Percentiles rank a stretch among this genome's conserved stretches.
Conservation (phyloP, 1,140 invertebrate species). For the Musca domestica region DNA sequence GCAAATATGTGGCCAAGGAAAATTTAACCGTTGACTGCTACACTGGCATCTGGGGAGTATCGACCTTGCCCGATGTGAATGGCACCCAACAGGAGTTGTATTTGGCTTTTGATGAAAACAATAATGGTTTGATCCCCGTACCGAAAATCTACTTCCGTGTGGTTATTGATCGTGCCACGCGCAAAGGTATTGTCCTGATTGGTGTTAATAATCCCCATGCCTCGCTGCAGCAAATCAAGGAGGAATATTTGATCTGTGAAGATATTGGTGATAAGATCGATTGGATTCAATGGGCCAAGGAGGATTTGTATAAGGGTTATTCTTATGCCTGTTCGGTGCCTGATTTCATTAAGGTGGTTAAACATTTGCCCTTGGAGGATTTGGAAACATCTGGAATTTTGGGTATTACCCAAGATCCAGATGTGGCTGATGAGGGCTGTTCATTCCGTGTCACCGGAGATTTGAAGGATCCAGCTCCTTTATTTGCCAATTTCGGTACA, state of each 20-base stretch:
- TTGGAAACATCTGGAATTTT: conserved; percentile 40
- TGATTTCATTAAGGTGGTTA: conserved; percentile 59
- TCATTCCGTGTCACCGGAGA: conserved; percentile 44
- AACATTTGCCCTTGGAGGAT: conserved; percentile 39
- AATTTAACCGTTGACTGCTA: conserved; percentile 58
- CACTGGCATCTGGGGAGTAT: conserved; percentile 60
- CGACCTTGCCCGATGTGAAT: conserved; percentile 56
- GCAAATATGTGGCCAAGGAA: conserved; percentile 51
- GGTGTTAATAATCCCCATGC: conserved; percentile 63
- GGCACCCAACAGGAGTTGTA: conserved; percentile 55
- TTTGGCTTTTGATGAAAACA: conserved; percentile 54
- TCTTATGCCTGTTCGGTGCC: conserved; percentile 65
- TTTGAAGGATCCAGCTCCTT: conserved; percentile 42
- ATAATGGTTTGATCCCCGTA: conserved; percentile 55
- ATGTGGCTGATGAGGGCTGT: conserved; percentile 38
- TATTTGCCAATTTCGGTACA: conserved; percentile 35
- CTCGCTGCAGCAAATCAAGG: conserved; percentile 37
- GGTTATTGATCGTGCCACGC: conserved; percentile 55
- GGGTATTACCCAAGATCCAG: conserved; percentile 30
- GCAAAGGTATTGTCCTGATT: conserved; percentile 58
- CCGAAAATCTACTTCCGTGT: conserved; percentile 62
- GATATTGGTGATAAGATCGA: conserved; percentile 55
- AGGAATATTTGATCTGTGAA: conserved; percentile 56
- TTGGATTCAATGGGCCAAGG: conserved; percentile 57
- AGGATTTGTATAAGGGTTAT: conserved; percentile 59